Percentiles rank a stretch among this genome's conserved stretches.
These are phyloP conservation scores for Melanostoma mellinum DNA, from an alignment of 2,888 invertebrate species.

Conservation along the genomic window DNA sequence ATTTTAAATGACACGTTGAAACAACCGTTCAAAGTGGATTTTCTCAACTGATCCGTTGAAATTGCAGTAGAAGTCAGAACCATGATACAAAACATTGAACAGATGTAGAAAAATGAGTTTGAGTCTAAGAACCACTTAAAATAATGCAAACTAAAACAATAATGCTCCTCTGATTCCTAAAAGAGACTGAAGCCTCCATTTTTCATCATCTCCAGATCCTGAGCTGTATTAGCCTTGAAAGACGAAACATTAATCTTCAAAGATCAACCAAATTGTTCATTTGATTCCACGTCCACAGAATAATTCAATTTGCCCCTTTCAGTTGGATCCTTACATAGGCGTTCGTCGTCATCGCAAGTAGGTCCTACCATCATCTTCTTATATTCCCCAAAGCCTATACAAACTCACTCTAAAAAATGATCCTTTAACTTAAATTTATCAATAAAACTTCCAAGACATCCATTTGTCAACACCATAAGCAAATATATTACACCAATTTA, in stretches of 20 bases:
- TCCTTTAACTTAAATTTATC: constrained; percentile 59
- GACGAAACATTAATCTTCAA: constrained; percentile 18
- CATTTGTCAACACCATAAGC: constrained; percentile 68
- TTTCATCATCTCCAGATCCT: not conserved
- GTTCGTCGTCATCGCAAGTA: not conserved
- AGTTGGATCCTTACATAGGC: too few species aligned
- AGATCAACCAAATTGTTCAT: constrained; percentile 26
- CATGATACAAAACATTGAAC: too few species aligned
- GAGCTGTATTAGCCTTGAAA: not conserved
- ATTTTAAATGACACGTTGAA: too few species aligned
- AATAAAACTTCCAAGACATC: constrained; percentile 56
- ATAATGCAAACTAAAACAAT: too few species aligned
- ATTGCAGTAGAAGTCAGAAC: too few species aligned
- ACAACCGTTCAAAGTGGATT: too few species aligned
- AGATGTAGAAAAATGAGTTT: too few species aligned
- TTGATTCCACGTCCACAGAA: constrained; percentile 10
- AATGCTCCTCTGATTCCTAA: too few species aligned
- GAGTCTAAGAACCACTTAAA: too few species aligned
- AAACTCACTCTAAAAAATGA: constrained; percentile 20
- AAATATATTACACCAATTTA: constrained; percentile 65
- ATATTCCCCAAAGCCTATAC: constrained; percentile 17
- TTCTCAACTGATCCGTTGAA: too few species aligned
- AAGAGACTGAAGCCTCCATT: not conserved
- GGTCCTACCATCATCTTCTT: not conserved
- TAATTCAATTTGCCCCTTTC: constrained; percentile 24